Evolutionary conservation across 2,888 invertebrate species (phyloP).

Genomic region (Eristalis pertinax): DNA sequence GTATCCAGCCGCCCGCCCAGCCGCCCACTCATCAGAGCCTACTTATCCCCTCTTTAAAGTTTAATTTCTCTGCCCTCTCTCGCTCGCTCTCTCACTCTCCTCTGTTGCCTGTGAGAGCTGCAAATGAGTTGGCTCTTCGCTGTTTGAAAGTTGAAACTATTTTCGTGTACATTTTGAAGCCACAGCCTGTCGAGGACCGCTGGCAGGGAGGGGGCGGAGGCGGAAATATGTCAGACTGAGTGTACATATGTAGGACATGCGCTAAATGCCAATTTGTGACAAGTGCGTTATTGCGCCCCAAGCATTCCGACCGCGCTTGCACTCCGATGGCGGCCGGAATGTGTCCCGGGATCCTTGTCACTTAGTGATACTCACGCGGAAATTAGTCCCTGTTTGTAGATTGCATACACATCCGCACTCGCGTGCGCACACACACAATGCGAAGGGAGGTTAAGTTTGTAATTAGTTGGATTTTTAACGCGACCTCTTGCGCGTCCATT

Average conservation of each 20-base stretch:
- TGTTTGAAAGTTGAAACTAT: slow-evolving; percentile 60
- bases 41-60: slow-evolving; percentile 65
- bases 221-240: slow-evolving; percentile 18
- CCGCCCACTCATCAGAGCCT: slow-evolving; percentile 2
- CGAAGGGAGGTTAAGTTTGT: slow-evolving; percentile 20
- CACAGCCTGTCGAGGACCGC: background rate
- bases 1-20: slow-evolving; percentile 26
- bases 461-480: slow-evolving; percentile 69
- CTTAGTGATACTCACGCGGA: slow-evolving; percentile 33
- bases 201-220: slow-evolving; percentile 6
- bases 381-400: slow-evolving; percentile 38
- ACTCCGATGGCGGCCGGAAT: background rate
- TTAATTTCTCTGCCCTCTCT: slow-evolving; percentile 48
- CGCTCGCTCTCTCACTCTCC: background rate
- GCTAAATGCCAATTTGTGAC: slow-evolving; percentile 72
- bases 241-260: slow-evolving; percentile 60
- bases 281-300: slow-evolving; percentile 61
- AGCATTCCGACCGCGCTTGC: background rate
- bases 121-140: slow-evolving; percentile 33
- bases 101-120: background rate
- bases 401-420: background rate
- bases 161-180: slow-evolving; percentile 23
- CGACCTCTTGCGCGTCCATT: slow-evolving; percentile 43
- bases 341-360: slow-evolving; percentile 42
- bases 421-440: background rate